These are phyloP conservation scores for Falco columbarius DNA, from an alignment of 2,797 vertebrate species.

Conservation along the genomic window DNA sequence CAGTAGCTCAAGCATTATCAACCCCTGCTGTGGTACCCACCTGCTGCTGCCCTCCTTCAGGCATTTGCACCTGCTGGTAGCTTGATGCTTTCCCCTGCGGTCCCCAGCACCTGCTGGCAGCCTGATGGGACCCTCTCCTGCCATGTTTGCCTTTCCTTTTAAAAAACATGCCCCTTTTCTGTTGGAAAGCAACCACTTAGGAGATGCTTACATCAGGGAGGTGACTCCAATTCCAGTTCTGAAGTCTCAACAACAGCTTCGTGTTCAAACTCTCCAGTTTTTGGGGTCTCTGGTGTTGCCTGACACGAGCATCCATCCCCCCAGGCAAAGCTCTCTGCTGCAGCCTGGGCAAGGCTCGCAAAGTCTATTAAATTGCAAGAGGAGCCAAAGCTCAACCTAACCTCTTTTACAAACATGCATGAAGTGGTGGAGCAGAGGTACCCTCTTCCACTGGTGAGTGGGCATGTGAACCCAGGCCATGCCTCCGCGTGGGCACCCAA, in stretches of 20 bases:
- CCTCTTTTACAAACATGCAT: background rate
- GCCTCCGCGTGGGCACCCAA: background rate
- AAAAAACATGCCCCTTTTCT: background rate
- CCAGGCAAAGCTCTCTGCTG: background rate
- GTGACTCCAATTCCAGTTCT: background rate
- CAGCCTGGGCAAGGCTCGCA: background rate
- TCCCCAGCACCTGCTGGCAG: background rate
- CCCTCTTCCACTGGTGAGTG: background rate
- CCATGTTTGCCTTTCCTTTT: background rate
- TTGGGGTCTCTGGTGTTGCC: background rate
- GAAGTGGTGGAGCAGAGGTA: background rate
- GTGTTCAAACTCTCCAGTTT: background rate
- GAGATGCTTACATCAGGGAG: background rate
- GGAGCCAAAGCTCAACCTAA: background rate
- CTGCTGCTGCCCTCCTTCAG: background rate
- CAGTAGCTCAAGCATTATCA: background rate
- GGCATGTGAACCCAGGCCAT: background rate
- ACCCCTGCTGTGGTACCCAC: background rate
- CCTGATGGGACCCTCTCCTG: background rate
- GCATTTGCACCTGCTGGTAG: background rate
- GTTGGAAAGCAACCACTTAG: background rate
- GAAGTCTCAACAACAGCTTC: background rate
- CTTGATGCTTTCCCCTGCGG: background rate
- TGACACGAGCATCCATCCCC: background rate
- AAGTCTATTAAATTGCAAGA: background rate